These are phyloP conservation scores for Bradynema listronoti DNA, from an alignment of 1,140 invertebrate species.

Conservation along the genomic window DNA sequence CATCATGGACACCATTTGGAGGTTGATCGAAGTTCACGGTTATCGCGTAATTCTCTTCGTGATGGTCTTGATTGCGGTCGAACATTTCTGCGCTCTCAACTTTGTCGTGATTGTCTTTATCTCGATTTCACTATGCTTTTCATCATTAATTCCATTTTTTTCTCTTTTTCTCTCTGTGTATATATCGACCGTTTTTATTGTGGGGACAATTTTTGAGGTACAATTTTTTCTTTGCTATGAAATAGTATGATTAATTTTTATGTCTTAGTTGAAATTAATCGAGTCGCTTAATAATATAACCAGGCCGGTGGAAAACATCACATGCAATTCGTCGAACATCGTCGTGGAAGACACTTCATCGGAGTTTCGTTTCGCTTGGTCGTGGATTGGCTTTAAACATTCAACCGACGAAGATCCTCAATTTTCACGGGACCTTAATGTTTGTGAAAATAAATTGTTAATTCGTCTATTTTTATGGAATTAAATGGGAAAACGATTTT, in stretches of 20 bases:
- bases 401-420: no score
- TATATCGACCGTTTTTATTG: constrained; percentile 40
- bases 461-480: not conserved
- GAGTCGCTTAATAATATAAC: no score
- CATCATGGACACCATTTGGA: no score
- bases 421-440: constrained; percentile 20
- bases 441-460: constrained; percentile 8
- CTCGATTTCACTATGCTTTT: constrained; percentile 37
- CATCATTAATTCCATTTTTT: constrained; percentile 20
- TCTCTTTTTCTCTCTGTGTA: constrained; percentile 38
- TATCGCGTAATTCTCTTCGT: constrained; percentile 47
- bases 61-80: constrained; percentile 35
- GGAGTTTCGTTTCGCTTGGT: constrained; percentile 2
- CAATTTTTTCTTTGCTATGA: no score
- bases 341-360: constrained; percentile 1
- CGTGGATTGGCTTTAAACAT: constrained; percentile 40
- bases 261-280: no score
- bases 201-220: constrained; percentile 28
- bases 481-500: no score
- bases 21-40: constrained; percentile 50
- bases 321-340: no score
- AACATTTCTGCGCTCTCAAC: constrained; percentile 45
- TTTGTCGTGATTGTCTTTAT: constrained; percentile 44
- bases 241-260: no score
- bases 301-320: no score